Evolutionary conservation across 2,113 vertebrate genomes (phyloP).

Genomic region (Oncorhynchus kisutch): DNA sequence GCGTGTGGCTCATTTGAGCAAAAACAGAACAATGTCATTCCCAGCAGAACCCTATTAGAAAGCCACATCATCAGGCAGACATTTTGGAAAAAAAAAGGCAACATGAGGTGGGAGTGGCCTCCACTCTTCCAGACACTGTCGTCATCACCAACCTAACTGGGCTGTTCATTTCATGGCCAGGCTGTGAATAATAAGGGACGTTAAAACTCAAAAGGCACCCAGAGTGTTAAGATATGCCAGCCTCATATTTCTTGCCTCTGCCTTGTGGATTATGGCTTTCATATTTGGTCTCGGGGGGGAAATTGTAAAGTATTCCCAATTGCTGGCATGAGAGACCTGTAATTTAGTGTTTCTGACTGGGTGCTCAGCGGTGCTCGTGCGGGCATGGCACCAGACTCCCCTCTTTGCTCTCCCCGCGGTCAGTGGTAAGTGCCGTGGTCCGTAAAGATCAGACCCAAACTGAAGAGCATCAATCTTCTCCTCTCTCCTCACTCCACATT

Average conservation of each 20-base stretch:
- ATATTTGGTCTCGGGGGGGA: conserved; percentile 25
- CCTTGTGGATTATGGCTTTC: conserved; percentile 38
- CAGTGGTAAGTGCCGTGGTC: background rate
- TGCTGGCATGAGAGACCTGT: conserved; percentile 29
- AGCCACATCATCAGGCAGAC: conserved; percentile 5
- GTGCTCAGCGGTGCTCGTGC: conserved; percentile 2
- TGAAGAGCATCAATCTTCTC: background rate
- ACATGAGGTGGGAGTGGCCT: background rate
- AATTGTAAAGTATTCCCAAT: conserved; percentile 13
- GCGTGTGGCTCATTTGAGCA: conserved; percentile 1
- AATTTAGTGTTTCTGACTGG: conserved; percentile 32
- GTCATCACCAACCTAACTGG: conserved; percentile 2
- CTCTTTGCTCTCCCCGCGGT: background rate
- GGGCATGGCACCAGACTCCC: background rate
- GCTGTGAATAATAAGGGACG: conserved; percentile 19
- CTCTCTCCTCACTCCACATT: background rate
- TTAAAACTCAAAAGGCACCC: conserved; percentile 30
- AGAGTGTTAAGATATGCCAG: conserved; percentile 31
- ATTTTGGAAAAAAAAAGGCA: background rate
- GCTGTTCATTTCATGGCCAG: conserved; percentile 33
- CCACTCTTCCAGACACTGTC: background rate
- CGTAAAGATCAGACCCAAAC: conserved; percentile 3
- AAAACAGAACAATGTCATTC: conserved; percentile 21
- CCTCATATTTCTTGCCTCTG: conserved; percentile 17
- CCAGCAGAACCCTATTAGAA: conserved; percentile 1